Conservation (phyloP, 2,797 vertebrate genomes). For the Astyanax mexicanus region DNA sequence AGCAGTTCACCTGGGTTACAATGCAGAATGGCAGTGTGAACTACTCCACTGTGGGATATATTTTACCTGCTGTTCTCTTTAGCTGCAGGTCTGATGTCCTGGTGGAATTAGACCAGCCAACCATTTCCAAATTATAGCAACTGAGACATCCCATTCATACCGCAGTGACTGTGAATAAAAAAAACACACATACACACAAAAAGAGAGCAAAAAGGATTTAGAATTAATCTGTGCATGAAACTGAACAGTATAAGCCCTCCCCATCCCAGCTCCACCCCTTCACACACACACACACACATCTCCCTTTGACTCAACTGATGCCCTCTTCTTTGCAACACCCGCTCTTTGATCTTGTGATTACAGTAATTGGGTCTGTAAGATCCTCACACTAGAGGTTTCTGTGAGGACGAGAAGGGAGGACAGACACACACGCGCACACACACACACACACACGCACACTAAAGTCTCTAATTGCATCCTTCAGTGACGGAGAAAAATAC, state of each 20-base stretch:
- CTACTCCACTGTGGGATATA: not conserved
- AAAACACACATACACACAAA: conserved; percentile 21
- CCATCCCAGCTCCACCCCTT: not conserved
- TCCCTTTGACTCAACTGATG: conserved; percentile 44
- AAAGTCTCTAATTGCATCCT: conserved; percentile 50
- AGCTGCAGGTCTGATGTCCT: not conserved
- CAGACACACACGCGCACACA: conserved; percentile 44
- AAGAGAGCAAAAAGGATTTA: conserved; percentile 49
- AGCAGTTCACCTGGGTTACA: not conserved
- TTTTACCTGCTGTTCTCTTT: not conserved
- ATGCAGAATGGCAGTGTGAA: not conserved
- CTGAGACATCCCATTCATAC: not conserved
- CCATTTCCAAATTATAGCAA: not conserved
- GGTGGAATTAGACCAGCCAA: not conserved
- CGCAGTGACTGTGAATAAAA: conserved; percentile 38
- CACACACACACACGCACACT: conserved; percentile 47
- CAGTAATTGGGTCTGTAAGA: conserved; percentile 62
- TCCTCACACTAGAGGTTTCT: conserved; percentile 56
- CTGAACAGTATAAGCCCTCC: conserved; percentile 23
- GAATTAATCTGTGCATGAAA: conserved; percentile 40
- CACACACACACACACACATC: conserved; percentile 27
- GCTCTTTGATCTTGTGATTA: conserved; percentile 63
- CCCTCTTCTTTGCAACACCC: conserved; percentile 52
- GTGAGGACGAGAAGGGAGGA: conserved; percentile 51
- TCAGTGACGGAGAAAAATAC: conserved; percentile 43